phyloP scores from a whole-genome alignment of 2,113 vertebrate genomes.

The Hepsetus odoe region DNA sequence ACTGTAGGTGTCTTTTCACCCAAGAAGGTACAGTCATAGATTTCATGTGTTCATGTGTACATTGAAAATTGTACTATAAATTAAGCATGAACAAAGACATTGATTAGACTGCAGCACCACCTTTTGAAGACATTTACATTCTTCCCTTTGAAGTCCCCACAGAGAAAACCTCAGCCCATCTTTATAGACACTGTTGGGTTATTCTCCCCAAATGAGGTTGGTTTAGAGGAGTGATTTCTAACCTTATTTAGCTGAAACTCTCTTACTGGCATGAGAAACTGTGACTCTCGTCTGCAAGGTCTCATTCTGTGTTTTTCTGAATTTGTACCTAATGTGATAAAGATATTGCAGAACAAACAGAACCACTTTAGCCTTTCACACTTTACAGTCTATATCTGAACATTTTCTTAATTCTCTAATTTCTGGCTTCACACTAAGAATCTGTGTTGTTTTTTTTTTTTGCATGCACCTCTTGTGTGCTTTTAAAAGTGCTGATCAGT shows the following conservation, averaged over 20 bases:
- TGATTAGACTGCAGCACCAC: not conserved
- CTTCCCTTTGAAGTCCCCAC: slow-evolving; percentile 68
- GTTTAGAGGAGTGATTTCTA: slow-evolving; percentile 67
- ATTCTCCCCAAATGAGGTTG: slow-evolving; percentile 86
- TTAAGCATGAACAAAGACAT: not conserved
- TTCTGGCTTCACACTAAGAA: not conserved
- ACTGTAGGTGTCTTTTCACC: slow-evolving; percentile 96
- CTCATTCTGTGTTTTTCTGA: not conserved
- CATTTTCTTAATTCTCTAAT: not conserved
- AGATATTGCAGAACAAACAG: not conserved
- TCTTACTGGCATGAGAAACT: slow-evolving; percentile 38
- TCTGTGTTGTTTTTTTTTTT: not conserved
- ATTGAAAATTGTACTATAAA: slow-evolving; percentile 6
- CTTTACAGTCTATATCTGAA: not conserved
- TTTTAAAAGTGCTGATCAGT: not conserved
- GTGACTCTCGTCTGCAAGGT: slow-evolving; percentile 51
- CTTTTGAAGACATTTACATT: slow-evolving; percentile 51
- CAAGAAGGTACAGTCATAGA: slow-evolving; percentile 85
- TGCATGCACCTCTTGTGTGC: slow-evolving; percentile 34
- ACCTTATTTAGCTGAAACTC: slow-evolving; percentile 20
- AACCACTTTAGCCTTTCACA: not conserved
- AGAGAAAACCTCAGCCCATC: slow-evolving; percentile 79
- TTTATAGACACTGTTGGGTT: slow-evolving; percentile 84
- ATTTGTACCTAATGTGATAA: not conserved
- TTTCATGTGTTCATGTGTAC: slow-evolving; percentile 6